Evolutionary conservation across 2,797 vertebrate genomes (phyloP), one percentile per base, ranked within the genome.

Genomic region (Dicrostonyx torquatus): DNA sequence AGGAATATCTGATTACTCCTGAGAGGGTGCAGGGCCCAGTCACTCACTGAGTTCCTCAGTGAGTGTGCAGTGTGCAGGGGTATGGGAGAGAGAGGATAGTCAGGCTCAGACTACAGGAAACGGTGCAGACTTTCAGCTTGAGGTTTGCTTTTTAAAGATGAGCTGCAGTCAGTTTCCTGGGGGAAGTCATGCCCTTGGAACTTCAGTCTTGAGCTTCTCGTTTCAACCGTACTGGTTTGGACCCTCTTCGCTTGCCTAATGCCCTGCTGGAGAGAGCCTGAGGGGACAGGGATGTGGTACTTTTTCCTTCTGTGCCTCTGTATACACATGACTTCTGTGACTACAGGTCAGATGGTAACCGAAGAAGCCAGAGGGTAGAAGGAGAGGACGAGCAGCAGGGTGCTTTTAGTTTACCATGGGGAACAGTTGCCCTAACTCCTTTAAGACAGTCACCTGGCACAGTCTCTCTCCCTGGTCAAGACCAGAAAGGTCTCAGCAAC

Each of bases 261-360:
- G 11, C 3, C 37, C 55, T 73, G 11, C n/a, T 2, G 60, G 82
- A 87, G 53, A 75, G 78, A 83, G 14, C 15, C 43, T 15, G 24
- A 3, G 29, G 22, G 40, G 18, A 34, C 73, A 48, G 64, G 43
- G 7, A 96, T 97, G 94, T 53, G 31, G 7, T 2, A 0, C 0
- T 20, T 92, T 24, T 40, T 7, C 10, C 0, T 86, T 50, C 48
- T 96, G 22, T 93, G 64, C 31, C 13, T 37, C 75, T 94, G 83
- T 43, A 12, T 75, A 15, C 40, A 91, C 11, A 1, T 73, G 70
- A 79, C n/a, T 29, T 62, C 60, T 0, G 2, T 90, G 89, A 72
- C 26, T 31, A 45, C 86, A 96, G 94, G 96, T 96, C 64, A 92
- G 94, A 85, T 6, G 60, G 64, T 15, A 60, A 50, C 40, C 22